A percentile compares a stretch with the other conserved stretches of the same genome.
Evolutionary conservation across 2,888 invertebrate species (phyloP).

Genomic region (Agonopterix arenella): DNA sequence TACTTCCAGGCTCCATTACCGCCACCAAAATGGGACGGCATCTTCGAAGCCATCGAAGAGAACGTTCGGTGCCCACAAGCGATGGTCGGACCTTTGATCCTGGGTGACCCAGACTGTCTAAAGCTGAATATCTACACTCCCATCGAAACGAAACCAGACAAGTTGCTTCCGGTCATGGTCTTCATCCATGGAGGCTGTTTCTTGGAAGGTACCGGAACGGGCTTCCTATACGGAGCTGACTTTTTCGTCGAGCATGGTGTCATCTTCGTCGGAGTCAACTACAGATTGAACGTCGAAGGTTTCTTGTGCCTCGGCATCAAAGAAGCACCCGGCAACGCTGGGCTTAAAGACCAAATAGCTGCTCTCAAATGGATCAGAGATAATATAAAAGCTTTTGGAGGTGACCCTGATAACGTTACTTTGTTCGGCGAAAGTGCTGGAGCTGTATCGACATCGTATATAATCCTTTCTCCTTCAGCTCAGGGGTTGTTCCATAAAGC

Average conservation of each 20-base stretch:
- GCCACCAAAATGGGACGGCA: slow-evolving; percentile 52
- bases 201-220: slow-evolving; percentile 75
- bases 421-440: slow-evolving; percentile 69
- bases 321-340: slow-evolving; percentile 81
- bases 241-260: slow-evolving; percentile 76
- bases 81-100: slow-evolving; percentile 33
- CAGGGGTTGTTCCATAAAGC: slow-evolving; percentile 58
- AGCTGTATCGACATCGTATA: slow-evolving; percentile 54
- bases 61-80: slow-evolving; percentile 59
- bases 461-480: slow-evolving; percentile 51
- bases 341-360: slow-evolving; percentile 72
- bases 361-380: slow-evolving; percentile 58
- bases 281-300: slow-evolving; percentile 76
- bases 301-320: slow-evolving; percentile 79
- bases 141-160: slow-evolving; percentile 21
- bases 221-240: slow-evolving; percentile 78
- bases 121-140: slow-evolving; percentile 60
- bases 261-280: slow-evolving; percentile 78
- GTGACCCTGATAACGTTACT: slow-evolving; percentile 56
- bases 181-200: slow-evolving; percentile 81
- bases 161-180: slow-evolving; percentile 76
- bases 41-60: slow-evolving; percentile 56
- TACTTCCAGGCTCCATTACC: slow-evolving; percentile 61
- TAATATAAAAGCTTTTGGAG: slow-evolving; percentile 58
- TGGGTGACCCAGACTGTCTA: slow-evolving; percentile 55